These are phyloP conservation scores for Ophion costatus DNA, from an alignment of 2,888 invertebrate species.

Conservation along the genomic window DNA sequence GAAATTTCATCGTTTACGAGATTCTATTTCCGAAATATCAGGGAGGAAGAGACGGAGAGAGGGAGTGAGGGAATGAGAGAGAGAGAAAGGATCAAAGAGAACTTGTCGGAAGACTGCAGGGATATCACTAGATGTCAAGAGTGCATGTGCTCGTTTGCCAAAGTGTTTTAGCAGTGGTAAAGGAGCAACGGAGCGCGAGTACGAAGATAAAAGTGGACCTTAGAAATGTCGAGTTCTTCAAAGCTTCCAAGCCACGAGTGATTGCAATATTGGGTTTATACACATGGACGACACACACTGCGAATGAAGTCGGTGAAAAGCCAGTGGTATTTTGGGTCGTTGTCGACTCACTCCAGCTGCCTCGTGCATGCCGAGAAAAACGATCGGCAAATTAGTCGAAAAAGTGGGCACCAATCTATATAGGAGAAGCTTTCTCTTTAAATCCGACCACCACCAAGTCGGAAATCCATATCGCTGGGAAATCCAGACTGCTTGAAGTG, in stretches of 20 bases:
- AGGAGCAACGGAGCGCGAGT: constrained; percentile 67
- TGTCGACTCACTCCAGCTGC: constrained; percentile 35
- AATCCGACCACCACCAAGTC: constrained; percentile 24
- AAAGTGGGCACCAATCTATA: not conserved
- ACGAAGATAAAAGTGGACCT: constrained; percentile 67
- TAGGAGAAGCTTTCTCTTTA: constrained; percentile 5
- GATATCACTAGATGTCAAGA: constrained; percentile 42
- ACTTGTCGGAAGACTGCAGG: constrained; percentile 29
- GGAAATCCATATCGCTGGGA: not conserved
- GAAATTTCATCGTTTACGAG: no score
- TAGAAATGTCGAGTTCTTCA: constrained; percentile 64
- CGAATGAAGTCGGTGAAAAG: constrained; percentile 3
- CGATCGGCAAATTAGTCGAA: constrained; percentile 3
- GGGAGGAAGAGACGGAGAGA: not conserved
- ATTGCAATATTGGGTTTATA: constrained; percentile 29
- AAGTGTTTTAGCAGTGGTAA: constrained; percentile 55
- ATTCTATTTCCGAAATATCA: not conserved
- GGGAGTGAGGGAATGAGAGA: not conserved
- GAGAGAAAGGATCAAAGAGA: constrained; percentile 23
- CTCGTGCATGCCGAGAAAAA: constrained; percentile 35
- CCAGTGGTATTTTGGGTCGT: constrained; percentile 19
- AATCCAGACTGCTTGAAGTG: no score
- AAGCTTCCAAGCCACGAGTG: constrained; percentile 57
- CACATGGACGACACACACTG: not conserved
- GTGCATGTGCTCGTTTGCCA: not conserved